phyloP scores from a whole-genome alignment of 1,140 invertebrate species.

The Macrocentrus cingulum region DNA sequence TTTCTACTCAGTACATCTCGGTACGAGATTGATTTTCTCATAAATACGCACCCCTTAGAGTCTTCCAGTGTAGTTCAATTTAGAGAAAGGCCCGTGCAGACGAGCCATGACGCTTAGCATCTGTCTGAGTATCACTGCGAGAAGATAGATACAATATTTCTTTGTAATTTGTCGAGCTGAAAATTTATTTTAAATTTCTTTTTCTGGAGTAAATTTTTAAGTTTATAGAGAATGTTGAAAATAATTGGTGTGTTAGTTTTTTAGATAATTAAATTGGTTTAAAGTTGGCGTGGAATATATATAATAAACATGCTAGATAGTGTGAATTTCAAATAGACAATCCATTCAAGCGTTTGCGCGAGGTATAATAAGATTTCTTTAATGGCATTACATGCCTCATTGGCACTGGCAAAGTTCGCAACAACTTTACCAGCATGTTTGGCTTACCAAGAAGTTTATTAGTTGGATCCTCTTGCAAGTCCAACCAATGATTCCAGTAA shows the following conservation, averaged over 20 bases:
- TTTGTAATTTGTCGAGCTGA: too few relatives aligned
- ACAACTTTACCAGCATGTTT: slow-evolving; percentile 39
- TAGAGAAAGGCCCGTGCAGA: slow-evolving; percentile 46
- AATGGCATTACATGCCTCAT: slow-evolving; percentile 61
- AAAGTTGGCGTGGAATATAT: too few relatives aligned
- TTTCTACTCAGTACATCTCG: too few relatives aligned
- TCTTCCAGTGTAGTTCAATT: slow-evolving; percentile 50
- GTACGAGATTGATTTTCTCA: too few relatives aligned
- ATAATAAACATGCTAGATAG: too few relatives aligned
- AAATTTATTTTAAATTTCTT: too few relatives aligned
- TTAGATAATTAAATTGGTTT: too few relatives aligned
- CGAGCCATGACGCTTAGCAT: slow-evolving; percentile 58
- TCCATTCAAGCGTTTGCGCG: slow-evolving; percentile 44
- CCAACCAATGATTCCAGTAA: too few relatives aligned
- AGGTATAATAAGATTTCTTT: slow-evolving; percentile 40
- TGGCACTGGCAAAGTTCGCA: slow-evolving; percentile 50
- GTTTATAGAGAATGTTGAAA: too few relatives aligned
- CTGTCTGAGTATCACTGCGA: slow-evolving; percentile 39
- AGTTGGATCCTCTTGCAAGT: neutral
- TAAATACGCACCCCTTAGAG: slow-evolving; percentile 43
- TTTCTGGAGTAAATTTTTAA: too few relatives aligned
- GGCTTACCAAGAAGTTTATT: slow-evolving; percentile 43
- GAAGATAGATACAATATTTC: neutral
- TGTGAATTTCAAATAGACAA: neutral
- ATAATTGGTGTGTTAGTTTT: too few relatives aligned